phyloP scores from a whole-genome alignment of 2,797 vertebrate genomes.

The Muscicapa comitata region DNA sequence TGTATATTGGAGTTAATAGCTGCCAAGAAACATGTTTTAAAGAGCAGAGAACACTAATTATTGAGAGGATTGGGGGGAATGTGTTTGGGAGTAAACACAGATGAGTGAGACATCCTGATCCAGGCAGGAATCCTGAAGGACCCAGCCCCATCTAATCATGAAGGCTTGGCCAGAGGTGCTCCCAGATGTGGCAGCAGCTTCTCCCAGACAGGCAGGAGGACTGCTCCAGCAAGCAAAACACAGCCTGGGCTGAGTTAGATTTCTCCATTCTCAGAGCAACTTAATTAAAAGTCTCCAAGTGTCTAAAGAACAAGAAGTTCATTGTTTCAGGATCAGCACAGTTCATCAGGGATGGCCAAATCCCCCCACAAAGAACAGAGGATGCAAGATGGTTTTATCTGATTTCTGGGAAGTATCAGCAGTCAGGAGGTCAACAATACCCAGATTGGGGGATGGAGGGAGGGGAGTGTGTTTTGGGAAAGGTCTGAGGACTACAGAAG shows the following conservation, averaged over 20 bases:
- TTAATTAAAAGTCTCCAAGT: background rate
- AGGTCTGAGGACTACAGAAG: background rate
- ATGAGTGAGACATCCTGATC: background rate
- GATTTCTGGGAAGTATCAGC: background rate
- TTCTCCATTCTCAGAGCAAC: background rate
- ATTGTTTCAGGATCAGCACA: background rate
- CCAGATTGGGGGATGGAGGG: background rate
- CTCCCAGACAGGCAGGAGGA: background rate
- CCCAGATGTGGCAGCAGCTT: background rate
- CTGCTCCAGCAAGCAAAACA: background rate
- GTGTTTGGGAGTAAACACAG: fast-evolving
- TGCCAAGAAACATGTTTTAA: background rate
- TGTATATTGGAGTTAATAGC: background rate
- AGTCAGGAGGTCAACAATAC: background rate
- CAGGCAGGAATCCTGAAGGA: background rate
- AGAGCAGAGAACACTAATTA: background rate
- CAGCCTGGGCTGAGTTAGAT: background rate
- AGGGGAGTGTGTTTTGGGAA: background rate
- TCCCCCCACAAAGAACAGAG: background rate
- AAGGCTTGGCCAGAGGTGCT: background rate
- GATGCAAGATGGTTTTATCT: background rate
- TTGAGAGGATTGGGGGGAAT: background rate
- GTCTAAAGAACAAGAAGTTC: background rate
- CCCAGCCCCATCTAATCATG: background rate
- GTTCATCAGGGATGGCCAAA: background rate